These are phyloP conservation scores for Thereva unica DNA, from an alignment of 2,888 invertebrate genomes.

Conservation along the genomic window DNA sequence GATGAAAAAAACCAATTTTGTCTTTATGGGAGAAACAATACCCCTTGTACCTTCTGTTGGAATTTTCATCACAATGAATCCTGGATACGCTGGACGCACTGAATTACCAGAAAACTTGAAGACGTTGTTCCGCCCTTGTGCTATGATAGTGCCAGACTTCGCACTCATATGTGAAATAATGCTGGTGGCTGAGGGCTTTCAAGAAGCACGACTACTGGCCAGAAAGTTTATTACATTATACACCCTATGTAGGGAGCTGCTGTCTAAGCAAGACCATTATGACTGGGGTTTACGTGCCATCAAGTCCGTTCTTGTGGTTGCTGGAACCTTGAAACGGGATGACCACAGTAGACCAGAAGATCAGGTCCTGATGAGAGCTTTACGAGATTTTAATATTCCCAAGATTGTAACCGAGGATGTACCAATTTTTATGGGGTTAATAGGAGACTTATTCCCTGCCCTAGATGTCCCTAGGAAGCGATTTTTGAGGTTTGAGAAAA, in stretches of 20 bases:
- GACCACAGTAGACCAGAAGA: slow-evolving; percentile 84
- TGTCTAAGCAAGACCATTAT: slow-evolving; percentile 96
- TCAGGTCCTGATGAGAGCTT: slow-evolving; percentile 91
- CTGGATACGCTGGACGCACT: slow-evolving; percentile 92
- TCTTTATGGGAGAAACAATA: slow-evolving; percentile 85
- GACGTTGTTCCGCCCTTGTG: slow-evolving; percentile 78
- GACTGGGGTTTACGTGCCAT: slow-evolving; percentile 98
- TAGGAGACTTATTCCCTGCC: slow-evolving; percentile 90
- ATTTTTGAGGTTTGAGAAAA: slow-evolving; percentile 81
- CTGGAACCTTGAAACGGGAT: slow-evolving; percentile 85
- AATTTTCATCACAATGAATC: slow-evolving; percentile 97
- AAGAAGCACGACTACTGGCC: slow-evolving; percentile 87
- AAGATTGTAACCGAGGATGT: slow-evolving; percentile 93
- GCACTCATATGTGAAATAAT: slow-evolving; percentile 97
- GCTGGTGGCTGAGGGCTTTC: slow-evolving; percentile 96
- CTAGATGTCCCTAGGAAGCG: slow-evolving; percentile 89
- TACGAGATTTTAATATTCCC: slow-evolving; percentile 92
- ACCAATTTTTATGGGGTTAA: slow-evolving; percentile 93
- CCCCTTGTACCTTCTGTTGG: slow-evolving; percentile 77
- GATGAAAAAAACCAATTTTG: slow-evolving; percentile 75
- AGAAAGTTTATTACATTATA: slow-evolving; percentile 95
- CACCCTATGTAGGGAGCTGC: slow-evolving; percentile 84
- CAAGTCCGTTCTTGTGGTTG: slow-evolving; percentile 93
- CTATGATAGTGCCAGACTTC: slow-evolving; percentile 96
- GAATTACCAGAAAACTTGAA: slow-evolving; percentile 80